A percentile compares a stretch with the other conserved stretches of the same genome.
phyloP scores from a whole-genome alignment of 2,797 vertebrate genomes.

The Enteromius afrohamiltoni region DNA sequence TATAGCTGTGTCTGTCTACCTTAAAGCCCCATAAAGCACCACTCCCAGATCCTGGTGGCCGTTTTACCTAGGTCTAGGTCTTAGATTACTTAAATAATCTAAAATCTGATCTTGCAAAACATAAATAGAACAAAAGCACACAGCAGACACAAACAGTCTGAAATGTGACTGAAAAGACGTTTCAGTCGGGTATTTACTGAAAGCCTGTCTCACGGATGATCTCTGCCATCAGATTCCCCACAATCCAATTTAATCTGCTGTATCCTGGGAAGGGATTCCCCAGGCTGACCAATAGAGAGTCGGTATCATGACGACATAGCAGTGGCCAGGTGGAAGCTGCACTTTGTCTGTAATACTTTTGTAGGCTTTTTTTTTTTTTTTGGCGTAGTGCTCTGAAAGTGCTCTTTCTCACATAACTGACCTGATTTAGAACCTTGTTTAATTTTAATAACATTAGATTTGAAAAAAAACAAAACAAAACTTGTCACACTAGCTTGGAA shows the following conservation, averaged over 20 bases:
- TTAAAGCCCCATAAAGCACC: constrained; percentile 23
- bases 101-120: constrained; percentile 14
- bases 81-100: constrained; percentile 5
- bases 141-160: constrained; percentile 7
- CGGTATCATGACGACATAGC: neutral
- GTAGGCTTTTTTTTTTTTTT: neutral
- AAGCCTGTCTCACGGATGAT: constrained; percentile 60
- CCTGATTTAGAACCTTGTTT: neutral
- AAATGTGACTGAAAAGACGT: constrained; percentile 31
- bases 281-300: constrained; percentile 20
- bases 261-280: constrained; percentile 58
- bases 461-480: too few species aligned
- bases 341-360: constrained; percentile 3
- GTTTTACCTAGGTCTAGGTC: neutral
- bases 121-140: constrained; percentile 13
- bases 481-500: neutral
- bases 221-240: constrained; percentile 64
- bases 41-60: constrained; percentile 13
- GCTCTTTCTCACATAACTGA: neutral
- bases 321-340: neutral
- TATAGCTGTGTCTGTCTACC: constrained; percentile 23
- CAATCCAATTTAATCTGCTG: constrained; percentile 74
- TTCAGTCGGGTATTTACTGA: constrained; percentile 38
- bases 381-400: neutral
- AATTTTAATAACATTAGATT: neutral